Base-by-base conservation (phyloP, 2,888 invertebrate species). In the Caenorhabditis becei region DNA sequence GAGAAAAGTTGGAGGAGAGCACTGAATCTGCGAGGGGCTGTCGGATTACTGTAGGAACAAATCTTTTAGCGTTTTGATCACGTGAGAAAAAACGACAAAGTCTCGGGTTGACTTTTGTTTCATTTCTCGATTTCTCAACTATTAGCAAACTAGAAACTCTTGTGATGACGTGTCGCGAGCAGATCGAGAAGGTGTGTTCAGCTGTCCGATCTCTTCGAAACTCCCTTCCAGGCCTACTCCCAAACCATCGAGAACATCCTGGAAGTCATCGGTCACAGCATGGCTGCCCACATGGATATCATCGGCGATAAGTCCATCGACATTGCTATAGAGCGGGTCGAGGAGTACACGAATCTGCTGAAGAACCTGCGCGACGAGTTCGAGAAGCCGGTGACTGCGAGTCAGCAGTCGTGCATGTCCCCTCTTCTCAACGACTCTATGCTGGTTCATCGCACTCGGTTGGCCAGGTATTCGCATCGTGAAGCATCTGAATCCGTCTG, bases 341-440 rank as follows among this genome's bases (percentile, higher is more conserved):
- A 74, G 32, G 74, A 74, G n/a, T 74, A 74, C 35, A 51, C 66
- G 59, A 59, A 65, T 18, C 41, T 74, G 58, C 20, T 74, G 37
- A 65, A 59, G 37, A 51, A 51, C 14, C 24, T 74, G n/a, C 65
- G 53, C n/a, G 35, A 51, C n/a, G 74, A 74, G 18, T 65, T 59
- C 51, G 59, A 66, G 23, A 51, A 53, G 23, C 32, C 63, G 32
- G 20, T n/a, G 10, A 11, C 58, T 1, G 18, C 37, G 53, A 54
- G 41, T 5, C 51, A 18, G 20, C 28, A 67, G 4, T 59, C 62
- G 7, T 72, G 71, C 63, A 74, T 66, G 65, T 74, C 74, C 5
- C 77, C 70, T 20, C 51, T 61, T 32, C 67, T 56, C 49, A 77
- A 77, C 37, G 77, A 77, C 44, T 77, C 77, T 14, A 77, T 77